Base-by-base conservation (phyloP, 1,140 invertebrate genomes). In the Zaprionus camerounensis region DNA sequence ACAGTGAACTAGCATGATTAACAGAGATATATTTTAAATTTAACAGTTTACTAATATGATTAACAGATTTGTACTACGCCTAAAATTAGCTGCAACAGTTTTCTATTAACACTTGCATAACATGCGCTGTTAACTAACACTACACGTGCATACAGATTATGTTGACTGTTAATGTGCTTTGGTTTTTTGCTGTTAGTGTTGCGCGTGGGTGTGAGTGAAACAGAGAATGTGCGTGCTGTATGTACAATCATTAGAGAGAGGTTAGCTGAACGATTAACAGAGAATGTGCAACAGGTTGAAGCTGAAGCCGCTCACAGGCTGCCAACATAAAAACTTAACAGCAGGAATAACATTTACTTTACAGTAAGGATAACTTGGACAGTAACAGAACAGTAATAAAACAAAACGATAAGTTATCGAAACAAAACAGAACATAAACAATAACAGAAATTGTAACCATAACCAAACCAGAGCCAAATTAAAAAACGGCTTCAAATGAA, bases 401-500 rank as follows among this genome's bases (percentile, higher is more conserved):
- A 51, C 20, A 12, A 22, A 24, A 51, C 11, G 9, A 20, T 13
- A 51, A 11, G 46, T 20, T 20, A 11, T 49, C 46, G 46, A 12
- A 49, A 51, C 46, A 51, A 24, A 51, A 51, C 46, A 51, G 2
- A 51, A n/a, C 22, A 55, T 68, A 71, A 62, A 34, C 24, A 51
- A 71, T 55, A 34, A n/a, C 22, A 55, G 67, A 71, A 62, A 41
- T 26, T 26, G 28, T 64, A 71, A 36, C 24, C 70, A 70, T 38
- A 66, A 64, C 63, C 75, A 74, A 85, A 73, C 71, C 72, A 63
- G 56, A 69, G 65, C 72, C 75, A 58, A 68, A 62, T 44, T 56
- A 84, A 57, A 79, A 79, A 78, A 74, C 74, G 71, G 49, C 24
- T 67, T 65, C 73, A 77, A 86, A 81, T 73, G 69, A 79, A 74